These are phyloP conservation scores for Dicrurus megarhynchus DNA, from an alignment of 2,113 vertebrate genomes.

Conservation along the genomic window DNA sequence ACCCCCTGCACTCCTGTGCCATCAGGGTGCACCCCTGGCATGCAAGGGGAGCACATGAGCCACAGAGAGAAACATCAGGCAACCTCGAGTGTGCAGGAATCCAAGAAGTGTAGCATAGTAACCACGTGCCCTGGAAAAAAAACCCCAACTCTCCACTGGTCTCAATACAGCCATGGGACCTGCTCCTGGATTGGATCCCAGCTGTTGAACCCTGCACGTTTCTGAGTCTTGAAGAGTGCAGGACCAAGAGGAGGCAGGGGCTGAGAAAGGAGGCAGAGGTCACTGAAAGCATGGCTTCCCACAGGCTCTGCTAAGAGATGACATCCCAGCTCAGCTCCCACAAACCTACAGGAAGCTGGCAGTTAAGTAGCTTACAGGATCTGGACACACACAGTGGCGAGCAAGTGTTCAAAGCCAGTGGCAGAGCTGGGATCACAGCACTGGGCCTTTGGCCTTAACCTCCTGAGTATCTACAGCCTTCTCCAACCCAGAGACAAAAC, in stretches of 20 bases:
- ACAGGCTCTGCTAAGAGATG: background rate
- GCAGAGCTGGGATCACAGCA: background rate
- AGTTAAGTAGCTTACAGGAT: background rate
- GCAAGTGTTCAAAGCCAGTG: background rate
- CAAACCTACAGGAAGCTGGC: background rate
- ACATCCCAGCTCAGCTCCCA: background rate
- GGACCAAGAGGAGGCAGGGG: background rate
- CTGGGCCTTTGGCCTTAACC: background rate
- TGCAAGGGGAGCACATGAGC: fast-evolving
- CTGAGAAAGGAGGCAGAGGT: background rate
- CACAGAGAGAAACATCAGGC: background rate
- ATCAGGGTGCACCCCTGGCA: fast-evolving
- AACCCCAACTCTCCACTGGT: fast-evolving
- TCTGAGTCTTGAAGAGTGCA: background rate
- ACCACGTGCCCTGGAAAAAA: background rate
- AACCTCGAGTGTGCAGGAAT: fast-evolving
- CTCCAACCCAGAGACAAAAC: background rate
- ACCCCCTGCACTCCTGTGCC: background rate
- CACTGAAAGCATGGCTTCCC: background rate
- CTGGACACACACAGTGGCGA: fast-evolving
- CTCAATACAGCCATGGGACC: background rate
- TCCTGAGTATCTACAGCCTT: background rate
- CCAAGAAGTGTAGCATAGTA: background rate
- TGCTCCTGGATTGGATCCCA: background rate
- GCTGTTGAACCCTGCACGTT: fast-evolving